phyloP scores from a whole-genome alignment of 2,797 vertebrate genomes.

The Rhadinocentrus ornatus region DNA sequence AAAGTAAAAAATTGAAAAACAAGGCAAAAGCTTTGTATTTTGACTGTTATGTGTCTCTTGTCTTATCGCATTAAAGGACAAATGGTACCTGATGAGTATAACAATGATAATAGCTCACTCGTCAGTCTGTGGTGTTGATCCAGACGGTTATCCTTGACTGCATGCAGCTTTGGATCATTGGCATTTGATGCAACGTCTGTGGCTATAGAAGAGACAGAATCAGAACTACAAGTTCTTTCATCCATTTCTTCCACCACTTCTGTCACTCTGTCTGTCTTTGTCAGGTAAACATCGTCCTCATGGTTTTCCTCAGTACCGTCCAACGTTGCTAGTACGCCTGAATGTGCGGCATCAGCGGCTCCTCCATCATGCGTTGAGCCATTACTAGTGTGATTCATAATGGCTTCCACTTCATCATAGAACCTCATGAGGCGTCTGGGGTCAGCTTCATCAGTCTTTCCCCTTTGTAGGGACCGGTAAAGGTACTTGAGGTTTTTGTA shows the following conservation, averaged over 20 bases:
- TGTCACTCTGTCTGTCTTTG: conserved; percentile 21
- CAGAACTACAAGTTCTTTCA: conserved; percentile 40
- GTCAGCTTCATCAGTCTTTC: conserved; percentile 82
- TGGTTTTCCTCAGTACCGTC: conserved; percentile 48
- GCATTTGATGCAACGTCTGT: conserved; percentile 27
- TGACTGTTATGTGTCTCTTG: background rate
- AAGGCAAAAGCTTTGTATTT: background rate
- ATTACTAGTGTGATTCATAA: conserved; percentile 76
- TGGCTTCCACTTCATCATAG: conserved; percentile 88
- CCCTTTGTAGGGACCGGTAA: conserved; percentile 87
- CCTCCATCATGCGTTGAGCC: conserved; percentile 28
- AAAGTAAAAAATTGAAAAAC: no score
- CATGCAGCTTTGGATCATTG: conserved; percentile 14
- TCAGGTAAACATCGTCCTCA: conserved; percentile 22
- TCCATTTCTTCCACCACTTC: conserved; percentile 19
- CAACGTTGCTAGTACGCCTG: conserved; percentile 8
- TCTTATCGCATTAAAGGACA: background rate
- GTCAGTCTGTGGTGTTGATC: conserved; percentile 41
- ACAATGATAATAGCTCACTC: conserved; percentile 52
- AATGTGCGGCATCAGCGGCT: conserved; percentile 44
- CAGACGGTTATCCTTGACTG: conserved; percentile 27
- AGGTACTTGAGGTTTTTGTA: conserved; percentile 94
- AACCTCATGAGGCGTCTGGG: conserved; percentile 87
- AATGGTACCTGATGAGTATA: background rate
- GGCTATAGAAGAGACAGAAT: conserved; percentile 26